phyloP scores from a whole-genome alignment of 2,113 vertebrate genomes.

The Mus pahari region DNA sequence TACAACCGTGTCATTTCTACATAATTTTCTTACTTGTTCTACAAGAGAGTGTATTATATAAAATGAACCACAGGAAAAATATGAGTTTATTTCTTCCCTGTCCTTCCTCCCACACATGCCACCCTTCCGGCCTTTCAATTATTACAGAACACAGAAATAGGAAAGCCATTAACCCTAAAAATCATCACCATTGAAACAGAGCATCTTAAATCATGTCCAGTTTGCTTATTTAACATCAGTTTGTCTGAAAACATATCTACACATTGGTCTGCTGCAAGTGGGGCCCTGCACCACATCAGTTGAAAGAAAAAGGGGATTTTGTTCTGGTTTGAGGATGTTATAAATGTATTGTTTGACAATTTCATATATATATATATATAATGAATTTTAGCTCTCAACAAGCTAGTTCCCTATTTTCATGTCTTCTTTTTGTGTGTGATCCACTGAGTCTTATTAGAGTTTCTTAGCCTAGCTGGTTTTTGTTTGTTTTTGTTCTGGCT shows the following conservation, averaged over 20 bases:
- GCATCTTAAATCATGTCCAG: slow-evolving; percentile 4
- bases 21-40: slow-evolving; percentile 57
- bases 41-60: slow-evolving; percentile 43
- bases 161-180: slow-evolving; percentile 56
- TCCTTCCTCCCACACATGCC: slow-evolving; percentile 52
- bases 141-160: not conserved
- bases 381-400: not conserved
- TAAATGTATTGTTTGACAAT: not conserved
- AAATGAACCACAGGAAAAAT: slow-evolving; percentile 36
- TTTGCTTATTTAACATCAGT: slow-evolving; percentile 26
- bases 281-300: not conserved
- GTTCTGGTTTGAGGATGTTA: not conserved
- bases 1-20: slow-evolving; percentile 38
- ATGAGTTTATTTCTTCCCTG: slow-evolving; percentile 54
- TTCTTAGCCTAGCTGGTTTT: not conserved
- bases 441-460: not conserved
- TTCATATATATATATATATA: not conserved
- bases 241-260: slow-evolving; percentile 1
- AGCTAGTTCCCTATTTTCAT: not conserved
- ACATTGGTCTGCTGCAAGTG: not conserved
- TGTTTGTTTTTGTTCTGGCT: not conserved
- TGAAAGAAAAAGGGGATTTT: not conserved
- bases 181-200: slow-evolving; percentile 46
- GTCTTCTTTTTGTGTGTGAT: not conserved
- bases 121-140: slow-evolving; percentile 24